A percentile compares a stretch with the other conserved stretches of the same genome.
These are phyloP conservation scores for Leptodactylus fallax DNA, from an alignment of 2,797 vertebrate species.

Conservation along the genomic window DNA sequence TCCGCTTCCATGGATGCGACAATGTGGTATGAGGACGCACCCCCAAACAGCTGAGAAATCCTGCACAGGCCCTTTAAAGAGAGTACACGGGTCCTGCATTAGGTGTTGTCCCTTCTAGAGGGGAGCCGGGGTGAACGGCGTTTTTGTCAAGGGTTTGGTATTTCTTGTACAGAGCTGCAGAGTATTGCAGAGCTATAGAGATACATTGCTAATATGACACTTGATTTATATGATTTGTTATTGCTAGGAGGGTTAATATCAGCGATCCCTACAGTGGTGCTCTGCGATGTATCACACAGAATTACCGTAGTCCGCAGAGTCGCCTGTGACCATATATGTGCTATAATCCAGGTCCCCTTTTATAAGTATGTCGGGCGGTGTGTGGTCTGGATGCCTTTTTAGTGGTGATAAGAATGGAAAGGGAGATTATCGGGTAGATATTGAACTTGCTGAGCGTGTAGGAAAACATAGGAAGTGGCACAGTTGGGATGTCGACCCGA, in stretches of 20 bases:
- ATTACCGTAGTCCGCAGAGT: not conserved
- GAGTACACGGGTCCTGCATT: too few species aligned
- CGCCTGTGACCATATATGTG: not conserved
- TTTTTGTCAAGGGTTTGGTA: too few species aligned
- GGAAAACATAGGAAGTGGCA: conserved; percentile 25
- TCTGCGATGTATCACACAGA: not conserved
- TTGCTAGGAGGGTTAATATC: not conserved
- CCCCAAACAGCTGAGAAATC: too few species aligned
- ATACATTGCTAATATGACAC: not conserved
- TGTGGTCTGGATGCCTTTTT: conserved; percentile 38
- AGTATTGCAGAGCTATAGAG: not conserved
- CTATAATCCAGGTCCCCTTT: conserved; percentile 23
- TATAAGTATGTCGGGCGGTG: not conserved
- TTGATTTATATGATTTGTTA: not conserved
- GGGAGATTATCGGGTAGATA: conserved; percentile 43
- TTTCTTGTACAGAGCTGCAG: not conserved
- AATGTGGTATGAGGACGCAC: too few species aligned
- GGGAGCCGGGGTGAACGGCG: too few species aligned
- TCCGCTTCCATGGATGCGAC: too few species aligned
- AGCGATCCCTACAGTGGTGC: not conserved
- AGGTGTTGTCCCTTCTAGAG: too few species aligned
- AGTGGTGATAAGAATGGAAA: conserved; percentile 39
- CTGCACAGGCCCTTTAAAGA: too few species aligned
- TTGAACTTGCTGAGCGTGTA: conserved; percentile 8
- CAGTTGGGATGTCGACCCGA: conserved; percentile 23